These are phyloP conservation scores for Nematostella vectensis DNA, from an alignment of 92 coral and sea anemone species.

Conservation along the genomic window DNA sequence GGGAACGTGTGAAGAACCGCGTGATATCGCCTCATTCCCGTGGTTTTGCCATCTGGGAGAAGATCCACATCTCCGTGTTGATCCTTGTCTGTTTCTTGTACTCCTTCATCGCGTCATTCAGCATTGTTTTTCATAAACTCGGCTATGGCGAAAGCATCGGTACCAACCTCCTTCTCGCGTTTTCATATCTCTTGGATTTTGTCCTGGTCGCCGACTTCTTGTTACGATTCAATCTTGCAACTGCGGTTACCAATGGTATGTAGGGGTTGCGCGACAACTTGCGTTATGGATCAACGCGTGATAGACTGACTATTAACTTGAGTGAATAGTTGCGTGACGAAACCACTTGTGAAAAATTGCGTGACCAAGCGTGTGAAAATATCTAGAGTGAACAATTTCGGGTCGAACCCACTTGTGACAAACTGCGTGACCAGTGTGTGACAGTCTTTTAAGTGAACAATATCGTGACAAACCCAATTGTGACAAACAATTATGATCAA, in stretches of 20 bases:
- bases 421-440: too few relatives aligned
- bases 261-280: background rate
- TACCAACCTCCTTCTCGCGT: conserved; percentile 13
- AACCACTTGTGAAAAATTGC: too few relatives aligned
- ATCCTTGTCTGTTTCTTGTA: conserved; percentile 55
- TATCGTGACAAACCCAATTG: too few relatives aligned
- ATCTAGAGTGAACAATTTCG: too few relatives aligned
- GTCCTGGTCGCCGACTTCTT: conserved; percentile 55
- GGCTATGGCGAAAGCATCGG: conserved; percentile 56
- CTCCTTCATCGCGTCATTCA: conserved; percentile 62
- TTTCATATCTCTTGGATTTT: conserved; percentile 57
- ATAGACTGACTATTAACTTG: too few relatives aligned
- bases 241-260: conserved; percentile 43
- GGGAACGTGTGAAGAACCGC: conserved; percentile 9
- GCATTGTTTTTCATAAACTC: conserved; percentile 50
- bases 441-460: too few relatives aligned
- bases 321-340: too few relatives aligned
- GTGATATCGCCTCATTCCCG: conserved; percentile 62
- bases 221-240: conserved; percentile 71
- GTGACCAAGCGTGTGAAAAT: too few relatives aligned
- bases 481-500: too few relatives aligned
- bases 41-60: conserved; percentile 61
- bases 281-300: too few relatives aligned
- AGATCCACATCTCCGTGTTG: conserved; percentile 44
- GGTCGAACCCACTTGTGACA: too few relatives aligned